Percentiles rank a stretch among this genome's conserved stretches.
Evolutionary conservation across 2,113 vertebrate species (phyloP).

Genomic region (Cathartes aura): DNA sequence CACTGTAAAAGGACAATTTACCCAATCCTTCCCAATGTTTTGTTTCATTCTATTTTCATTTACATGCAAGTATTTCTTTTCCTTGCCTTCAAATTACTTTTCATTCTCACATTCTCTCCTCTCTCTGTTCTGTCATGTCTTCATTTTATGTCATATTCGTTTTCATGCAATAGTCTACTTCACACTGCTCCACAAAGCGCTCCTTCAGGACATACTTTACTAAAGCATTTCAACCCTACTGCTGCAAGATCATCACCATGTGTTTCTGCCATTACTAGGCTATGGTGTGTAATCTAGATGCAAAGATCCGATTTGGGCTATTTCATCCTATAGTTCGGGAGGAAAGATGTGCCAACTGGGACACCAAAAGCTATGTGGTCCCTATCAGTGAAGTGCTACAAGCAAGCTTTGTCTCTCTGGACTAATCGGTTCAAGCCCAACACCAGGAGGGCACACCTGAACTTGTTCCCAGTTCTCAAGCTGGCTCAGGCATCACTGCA

Average conservation of each 20-base stretch:
- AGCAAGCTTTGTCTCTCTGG: neutral
- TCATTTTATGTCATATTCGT: neutral
- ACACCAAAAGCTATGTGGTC: neutral
- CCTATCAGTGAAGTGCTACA: neutral
- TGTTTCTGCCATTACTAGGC: accelerated
- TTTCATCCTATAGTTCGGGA: neutral
- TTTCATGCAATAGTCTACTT: neutral
- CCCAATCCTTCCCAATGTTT: neutral
- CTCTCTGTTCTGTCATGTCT: neutral
- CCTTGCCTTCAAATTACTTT: neutral
- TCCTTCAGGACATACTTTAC: neutral
- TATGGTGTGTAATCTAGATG: accelerated
- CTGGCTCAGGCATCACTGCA: neutral
- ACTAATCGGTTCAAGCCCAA: neutral
- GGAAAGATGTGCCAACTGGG: neutral
- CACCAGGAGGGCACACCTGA: neutral
- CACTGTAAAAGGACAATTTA: neutral
- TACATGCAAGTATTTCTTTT: neutral
- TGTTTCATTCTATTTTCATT: neutral
- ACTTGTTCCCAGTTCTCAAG: neutral
- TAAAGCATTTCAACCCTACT: neutral
- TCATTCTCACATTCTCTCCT: neutral
- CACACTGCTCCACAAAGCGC: neutral
- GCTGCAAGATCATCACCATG: neutral
- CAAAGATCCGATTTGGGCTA: accelerated